These are phyloP conservation scores for Oreocharis arfaki DNA, from an alignment of 2,113 vertebrate species.

Conservation along the genomic window DNA sequence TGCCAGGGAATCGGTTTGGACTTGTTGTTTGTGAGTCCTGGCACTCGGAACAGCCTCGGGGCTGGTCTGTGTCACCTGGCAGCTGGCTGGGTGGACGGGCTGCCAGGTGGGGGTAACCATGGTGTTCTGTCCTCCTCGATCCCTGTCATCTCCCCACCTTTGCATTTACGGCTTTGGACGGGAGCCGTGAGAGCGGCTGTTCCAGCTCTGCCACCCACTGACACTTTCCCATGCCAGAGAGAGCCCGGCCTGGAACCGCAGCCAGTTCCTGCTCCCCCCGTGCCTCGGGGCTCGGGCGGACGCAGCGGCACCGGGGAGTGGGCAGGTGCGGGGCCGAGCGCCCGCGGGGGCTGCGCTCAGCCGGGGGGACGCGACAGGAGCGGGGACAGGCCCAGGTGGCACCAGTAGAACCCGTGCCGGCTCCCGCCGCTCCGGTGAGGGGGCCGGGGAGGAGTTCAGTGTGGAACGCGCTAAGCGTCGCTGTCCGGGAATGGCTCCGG, in stretches of 20 bases:
- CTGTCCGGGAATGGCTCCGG: background rate
- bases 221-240: background rate
- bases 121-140: fast-evolving
- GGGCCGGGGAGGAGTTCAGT: fast-evolving
- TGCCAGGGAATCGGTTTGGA: background rate
- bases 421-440: no score
- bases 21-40: background rate
- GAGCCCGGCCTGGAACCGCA: background rate
- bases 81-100: background rate
- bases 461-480: background rate
- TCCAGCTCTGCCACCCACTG: constrained; percentile 7
- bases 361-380: background rate
- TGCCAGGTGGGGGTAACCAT: background rate
- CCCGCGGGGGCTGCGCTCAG: background rate
- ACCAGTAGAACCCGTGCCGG: background rate
- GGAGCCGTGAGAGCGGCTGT: background rate
- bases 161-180: background rate
- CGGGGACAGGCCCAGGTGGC: background rate
- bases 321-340: background rate
- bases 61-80: background rate
- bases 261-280: background rate
- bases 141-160: background rate
- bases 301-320: background rate
- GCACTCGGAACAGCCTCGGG: background rate
- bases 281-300: background rate